A percentile compares a stretch with the other conserved stretches of the same genome.
These are phyloP conservation scores for Platerodrilus igneus DNA, from an alignment of 2,888 invertebrate genomes.

Conservation along the genomic window DNA sequence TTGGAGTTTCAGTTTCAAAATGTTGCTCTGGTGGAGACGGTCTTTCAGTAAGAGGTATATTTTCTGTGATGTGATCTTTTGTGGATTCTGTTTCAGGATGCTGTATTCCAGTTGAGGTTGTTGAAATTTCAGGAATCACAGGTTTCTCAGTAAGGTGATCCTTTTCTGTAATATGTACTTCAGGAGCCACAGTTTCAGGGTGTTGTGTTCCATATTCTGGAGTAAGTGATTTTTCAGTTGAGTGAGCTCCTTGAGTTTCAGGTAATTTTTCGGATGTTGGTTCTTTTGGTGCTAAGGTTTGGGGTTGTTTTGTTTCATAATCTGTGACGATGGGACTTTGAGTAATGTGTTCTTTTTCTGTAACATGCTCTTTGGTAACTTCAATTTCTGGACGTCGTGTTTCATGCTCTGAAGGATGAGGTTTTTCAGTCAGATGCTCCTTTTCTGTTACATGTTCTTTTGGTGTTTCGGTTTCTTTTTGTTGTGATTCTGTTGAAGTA, in stretches of 20 bases:
- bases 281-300: too few species aligned
- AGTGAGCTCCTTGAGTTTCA: constrained; percentile 13
- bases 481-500: neutral
- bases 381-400: too few species aligned
- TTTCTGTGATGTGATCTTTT: constrained; percentile 6
- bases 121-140: too few species aligned
- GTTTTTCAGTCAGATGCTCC: constrained; percentile 15
- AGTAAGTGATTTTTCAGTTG: constrained; percentile 16
- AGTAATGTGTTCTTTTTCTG: neutral
- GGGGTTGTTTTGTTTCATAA: neutral
- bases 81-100: too few species aligned
- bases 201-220: too few species aligned
- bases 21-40: constrained; percentile 5
- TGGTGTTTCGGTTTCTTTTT: constrained; percentile 9
- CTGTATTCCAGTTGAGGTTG: too few species aligned
- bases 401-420: constrained; percentile 6
- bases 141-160: constrained; percentile 1
- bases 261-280: constrained; percentile 6
- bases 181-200: too few species aligned
- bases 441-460: constrained; percentile 14
- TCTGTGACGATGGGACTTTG: neutral
- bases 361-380: too few species aligned
- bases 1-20: constrained; percentile 17
- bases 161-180: constrained; percentile 1
- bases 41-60: constrained; percentile 13